Evolutionary conservation across 2,797 vertebrate genomes (phyloP).

Genomic region (Xenentodon cancila): DNA sequence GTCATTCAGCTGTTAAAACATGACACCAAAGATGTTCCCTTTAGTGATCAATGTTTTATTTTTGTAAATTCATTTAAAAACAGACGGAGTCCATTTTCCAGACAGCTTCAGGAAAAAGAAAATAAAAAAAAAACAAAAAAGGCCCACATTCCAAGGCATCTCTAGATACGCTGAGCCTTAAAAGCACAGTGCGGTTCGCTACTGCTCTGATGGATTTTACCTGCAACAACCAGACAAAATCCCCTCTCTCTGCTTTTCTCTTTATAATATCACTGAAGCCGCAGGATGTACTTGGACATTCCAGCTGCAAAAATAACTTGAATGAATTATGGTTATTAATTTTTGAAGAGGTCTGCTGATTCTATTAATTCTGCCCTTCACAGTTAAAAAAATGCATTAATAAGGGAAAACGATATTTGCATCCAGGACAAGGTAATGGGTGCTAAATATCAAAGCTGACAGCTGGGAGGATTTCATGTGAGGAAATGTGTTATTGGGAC

Average conservation of each 20-base stretch:
- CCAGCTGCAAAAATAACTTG: conserved; percentile 54
- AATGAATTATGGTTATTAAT: conserved; percentile 60
- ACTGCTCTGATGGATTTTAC: conserved; percentile 41
- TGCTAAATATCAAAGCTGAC: conserved; percentile 46
- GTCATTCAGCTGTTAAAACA: conserved; percentile 26
- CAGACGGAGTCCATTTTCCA: conserved; percentile 50
- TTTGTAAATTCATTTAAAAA: conserved; percentile 31
- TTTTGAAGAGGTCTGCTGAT: conserved; percentile 57
- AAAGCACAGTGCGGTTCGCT: conserved; percentile 34
- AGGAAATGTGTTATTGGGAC: conserved; percentile 44
- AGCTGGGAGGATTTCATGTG: conserved; percentile 41
- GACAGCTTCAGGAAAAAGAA: conserved; percentile 48
- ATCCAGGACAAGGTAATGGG: conserved; percentile 33
- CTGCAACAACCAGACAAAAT: conserved; percentile 51
- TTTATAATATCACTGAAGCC: conserved; percentile 62
- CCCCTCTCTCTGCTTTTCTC: conserved; percentile 64
- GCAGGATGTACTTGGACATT: conserved; percentile 55
- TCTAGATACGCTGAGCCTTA: conserved; percentile 33
- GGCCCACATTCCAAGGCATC: conserved; percentile 29
- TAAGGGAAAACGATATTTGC: conserved; percentile 46
- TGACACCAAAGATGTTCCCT: conserved; percentile 24
- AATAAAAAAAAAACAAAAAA: too few species aligned
- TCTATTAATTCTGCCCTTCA: conserved; percentile 42
- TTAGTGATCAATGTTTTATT: conserved; percentile 10
- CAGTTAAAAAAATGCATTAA: conserved; percentile 39